Conservation (phyloP, 2,797 vertebrate species). For the Pipistrellus nathusii region DNA sequence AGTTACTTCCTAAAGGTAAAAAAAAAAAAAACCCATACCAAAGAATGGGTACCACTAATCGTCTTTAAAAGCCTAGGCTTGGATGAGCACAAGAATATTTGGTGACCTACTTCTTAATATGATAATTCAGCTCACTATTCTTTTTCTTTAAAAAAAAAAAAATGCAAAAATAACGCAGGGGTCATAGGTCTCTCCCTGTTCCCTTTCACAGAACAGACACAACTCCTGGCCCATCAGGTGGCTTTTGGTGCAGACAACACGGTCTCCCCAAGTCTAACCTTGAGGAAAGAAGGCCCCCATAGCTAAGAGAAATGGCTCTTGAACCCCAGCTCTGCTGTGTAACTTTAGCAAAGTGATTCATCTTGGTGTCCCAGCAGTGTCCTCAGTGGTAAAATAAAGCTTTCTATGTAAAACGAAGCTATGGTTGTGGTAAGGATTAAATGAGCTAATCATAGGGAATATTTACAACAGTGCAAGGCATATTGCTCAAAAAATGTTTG, state of each 20-base stretch:
- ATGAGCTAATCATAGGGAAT: not conserved
- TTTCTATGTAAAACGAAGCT: not conserved
- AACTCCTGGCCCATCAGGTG: not conserved
- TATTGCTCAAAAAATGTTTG: not conserved
- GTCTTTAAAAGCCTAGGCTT: slow-evolving; percentile 46
- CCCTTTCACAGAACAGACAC: not conserved
- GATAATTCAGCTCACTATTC: slow-evolving; percentile 49
- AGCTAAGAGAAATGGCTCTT: not conserved
- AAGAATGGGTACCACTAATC: slow-evolving; percentile 17
- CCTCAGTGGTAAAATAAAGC: slow-evolving; percentile 17
- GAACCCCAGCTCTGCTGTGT: not conserved
- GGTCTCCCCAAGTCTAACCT: not conserved
- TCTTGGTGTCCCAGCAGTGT: not conserved
- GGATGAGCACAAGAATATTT: slow-evolving; percentile 63
- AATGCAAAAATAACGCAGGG: slow-evolving; percentile 44
- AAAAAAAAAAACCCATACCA: not conserved
- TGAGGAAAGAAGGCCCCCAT: not conserved
- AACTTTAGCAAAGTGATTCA: not conserved
- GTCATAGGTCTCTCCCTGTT: not conserved
- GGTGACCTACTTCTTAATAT: slow-evolving; percentile 63
- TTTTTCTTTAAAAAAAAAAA: slow-evolving; percentile 59
- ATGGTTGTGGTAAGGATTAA: not conserved
- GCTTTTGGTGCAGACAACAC: not conserved
- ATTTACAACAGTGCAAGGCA: not conserved
- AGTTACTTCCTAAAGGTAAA: slow-evolving; percentile 21